Base-by-base conservation (phyloP, 1,140 invertebrate genomes). In the Leptonema lineaticorne region DNA sequence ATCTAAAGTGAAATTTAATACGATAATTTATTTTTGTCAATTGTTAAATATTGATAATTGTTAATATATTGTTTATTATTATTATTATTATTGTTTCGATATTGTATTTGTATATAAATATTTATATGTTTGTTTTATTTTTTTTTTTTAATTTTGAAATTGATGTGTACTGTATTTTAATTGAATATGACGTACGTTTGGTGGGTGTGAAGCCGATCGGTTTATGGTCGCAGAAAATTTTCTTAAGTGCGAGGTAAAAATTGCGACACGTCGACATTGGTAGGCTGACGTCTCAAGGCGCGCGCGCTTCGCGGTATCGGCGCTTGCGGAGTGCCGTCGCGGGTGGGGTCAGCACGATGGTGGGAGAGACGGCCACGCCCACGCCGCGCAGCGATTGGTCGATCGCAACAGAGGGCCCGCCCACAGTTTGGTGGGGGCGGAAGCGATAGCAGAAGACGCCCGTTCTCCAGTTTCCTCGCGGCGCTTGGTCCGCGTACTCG, bases 231-330 rank as follows among this genome's bases (percentile, higher is more conserved):
- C 11, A 41, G 37, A 11, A 41, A 41, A 41, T 41, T 41, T 41
- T 41, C 37, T 41, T 41, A 14, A 9, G 37, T 16, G 16, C 16
- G 11, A 16, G 37, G 37, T n/a, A 41, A 41, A 41, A 41, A 41
- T 41, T 16, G 37, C 18, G 33, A n/a, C 33, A 5, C n/a, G 24
- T 5, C 29, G 59, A 63, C 24, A 63, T 63, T 63, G 33, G 59
- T 63, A 41, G 24, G 59, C 24, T 18, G 29, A n/a, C 9, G 59
- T 20, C 24, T n/a, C n/a, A 33, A 14, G 45, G 45, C 33, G 59
- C 59, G 59, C 59, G 59, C 24, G 33, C 9, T n/a, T 41, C 33
- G 4, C 18, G 8, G 16, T n/a, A 20, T 11, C 24, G 59, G 33
- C 33, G 45, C 59, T 3, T 22, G 33, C 33, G 33, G 59, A 41